phyloP scores from a whole-genome alignment of 1,140 invertebrate species.

The Bombyx mandarina region DNA sequence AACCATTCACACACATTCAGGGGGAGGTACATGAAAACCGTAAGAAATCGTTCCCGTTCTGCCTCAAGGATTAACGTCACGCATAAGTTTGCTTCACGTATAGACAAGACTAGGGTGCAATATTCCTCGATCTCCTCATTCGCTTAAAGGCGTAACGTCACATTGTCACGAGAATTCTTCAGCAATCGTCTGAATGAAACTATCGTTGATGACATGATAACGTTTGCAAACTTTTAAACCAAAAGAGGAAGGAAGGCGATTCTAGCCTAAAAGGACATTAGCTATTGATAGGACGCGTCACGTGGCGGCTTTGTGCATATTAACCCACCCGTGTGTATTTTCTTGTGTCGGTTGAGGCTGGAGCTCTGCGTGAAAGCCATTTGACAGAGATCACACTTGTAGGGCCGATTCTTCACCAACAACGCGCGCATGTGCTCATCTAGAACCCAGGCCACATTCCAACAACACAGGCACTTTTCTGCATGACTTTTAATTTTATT shows the following conservation, averaged over 20 bases:
- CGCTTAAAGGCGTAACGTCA: conserved; percentile 49
- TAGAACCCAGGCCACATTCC: conserved; percentile 60
- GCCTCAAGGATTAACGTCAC: conserved; percentile 42
- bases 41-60: conserved; percentile 35
- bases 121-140: conserved; percentile 1
- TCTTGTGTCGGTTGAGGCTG: conserved; percentile 85
- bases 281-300: conserved; percentile 11
- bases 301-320: conserved; percentile 26
- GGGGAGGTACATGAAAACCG: conserved; percentile 39
- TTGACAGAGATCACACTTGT: conserved; percentile 82
- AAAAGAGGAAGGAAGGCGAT: conserved; percentile 11
- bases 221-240: conserved; percentile 10
- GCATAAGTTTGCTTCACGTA: conserved; percentile 32
- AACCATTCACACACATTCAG: conserved; percentile 55
- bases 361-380: conserved; percentile 85
- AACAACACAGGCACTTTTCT: conserved; percentile 27
- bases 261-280: not conserved
- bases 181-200: conserved; percentile 60
- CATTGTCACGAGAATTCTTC: conserved; percentile 72
- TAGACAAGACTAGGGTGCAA: conserved; percentile 45
- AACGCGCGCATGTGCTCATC: conserved; percentile 71
- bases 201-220: conserved; percentile 27
- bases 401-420: conserved; percentile 78
- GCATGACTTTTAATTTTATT: conserved; percentile 16
- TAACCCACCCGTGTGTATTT: conserved; percentile 82